Evolutionary conservation across 2,113 vertebrate species (phyloP).

Genomic region (Tinamus guttatus): DNA sequence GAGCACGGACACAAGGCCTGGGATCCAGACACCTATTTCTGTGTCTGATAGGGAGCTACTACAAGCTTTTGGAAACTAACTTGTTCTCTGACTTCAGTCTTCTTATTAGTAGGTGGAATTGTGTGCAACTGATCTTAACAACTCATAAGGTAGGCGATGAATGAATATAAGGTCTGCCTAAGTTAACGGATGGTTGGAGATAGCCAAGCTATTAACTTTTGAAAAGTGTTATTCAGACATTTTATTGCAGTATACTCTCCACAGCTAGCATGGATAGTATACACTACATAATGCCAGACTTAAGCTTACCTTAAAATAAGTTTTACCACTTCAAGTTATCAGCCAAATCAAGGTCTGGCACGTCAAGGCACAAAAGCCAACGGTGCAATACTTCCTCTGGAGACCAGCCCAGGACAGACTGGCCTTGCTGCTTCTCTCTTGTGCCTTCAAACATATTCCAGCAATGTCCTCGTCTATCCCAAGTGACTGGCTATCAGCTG

Average conservation of each 20-base stretch:
- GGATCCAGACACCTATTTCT: not conserved
- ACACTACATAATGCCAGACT: not conserved
- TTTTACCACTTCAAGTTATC: not conserved
- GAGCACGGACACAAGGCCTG: not conserved
- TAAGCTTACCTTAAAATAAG: not conserved
- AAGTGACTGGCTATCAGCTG: conserved; percentile 19
- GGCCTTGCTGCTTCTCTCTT: not conserved
- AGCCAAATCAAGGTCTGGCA: not conserved
- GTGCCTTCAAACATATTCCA: not conserved
- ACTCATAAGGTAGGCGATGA: not conserved
- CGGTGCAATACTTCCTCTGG: conserved; percentile 9
- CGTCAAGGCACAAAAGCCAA: not conserved
- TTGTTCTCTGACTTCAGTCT: not conserved
- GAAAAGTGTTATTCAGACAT: not conserved
- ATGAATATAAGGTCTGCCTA: not conserved
- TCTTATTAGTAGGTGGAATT: not conserved
- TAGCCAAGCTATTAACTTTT: not conserved
- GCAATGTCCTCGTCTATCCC: not conserved
- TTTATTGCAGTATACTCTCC: not conserved
- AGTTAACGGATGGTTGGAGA: not conserved
- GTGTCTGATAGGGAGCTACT: not conserved
- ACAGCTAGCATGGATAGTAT: not conserved
- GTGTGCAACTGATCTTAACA: not conserved
- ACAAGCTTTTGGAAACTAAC: not conserved
- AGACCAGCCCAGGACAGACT: not conserved